Base-by-base conservation (phyloP, 2,888 invertebrate species). In the Tenthredo mesomela region DNA sequence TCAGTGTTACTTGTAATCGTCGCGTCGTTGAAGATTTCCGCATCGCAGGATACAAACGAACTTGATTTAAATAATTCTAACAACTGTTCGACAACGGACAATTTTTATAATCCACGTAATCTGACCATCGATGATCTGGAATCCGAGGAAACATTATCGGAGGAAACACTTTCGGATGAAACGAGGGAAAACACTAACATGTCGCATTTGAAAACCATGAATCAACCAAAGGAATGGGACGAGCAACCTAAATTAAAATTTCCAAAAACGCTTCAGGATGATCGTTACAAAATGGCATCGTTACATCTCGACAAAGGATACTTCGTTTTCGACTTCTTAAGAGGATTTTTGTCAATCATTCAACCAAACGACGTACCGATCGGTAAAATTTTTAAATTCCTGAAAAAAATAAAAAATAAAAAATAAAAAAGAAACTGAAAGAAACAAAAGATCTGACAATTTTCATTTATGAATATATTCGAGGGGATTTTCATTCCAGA, bases 341-440 rank as follows among this genome's bases (percentile, higher is more conserved):
- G 96, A 15, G 92, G 93, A 86, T 94, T 96, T 91, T 94, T 96
- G 90, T 94, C 94, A 87, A 92, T 95, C 90, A 94, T 96, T 90
- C 95, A 96, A 92, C 96, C 96, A 4, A 94, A 95, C 89, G 95
- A 95, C 88, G 95, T 96, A 93, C 96, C 96, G 86, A 92, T 95
- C 84, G 96, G 96, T 96, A 93, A 95, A 94, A 93, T 9, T 58
- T 50, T 73, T 5, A 1, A 7, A 67, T 43, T 12, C 18, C 37
- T 37, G n/a, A 15, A 70, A n/a, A 29, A 37, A 70, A 29, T 2
- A 29, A 29, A 29, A 29, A 29, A 29, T 2, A 29, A 29, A 29
- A 29, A 29, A 29, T 2, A 29, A n/a, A n/a, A n/a, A n/a, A n/a
- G n/a, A n/a, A n/a, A n/a, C n/a, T 9, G 25, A n/a, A 15, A 18